Conservation (phyloP, 2,797 vertebrate genomes). For the Poecilia velifera region DNA sequence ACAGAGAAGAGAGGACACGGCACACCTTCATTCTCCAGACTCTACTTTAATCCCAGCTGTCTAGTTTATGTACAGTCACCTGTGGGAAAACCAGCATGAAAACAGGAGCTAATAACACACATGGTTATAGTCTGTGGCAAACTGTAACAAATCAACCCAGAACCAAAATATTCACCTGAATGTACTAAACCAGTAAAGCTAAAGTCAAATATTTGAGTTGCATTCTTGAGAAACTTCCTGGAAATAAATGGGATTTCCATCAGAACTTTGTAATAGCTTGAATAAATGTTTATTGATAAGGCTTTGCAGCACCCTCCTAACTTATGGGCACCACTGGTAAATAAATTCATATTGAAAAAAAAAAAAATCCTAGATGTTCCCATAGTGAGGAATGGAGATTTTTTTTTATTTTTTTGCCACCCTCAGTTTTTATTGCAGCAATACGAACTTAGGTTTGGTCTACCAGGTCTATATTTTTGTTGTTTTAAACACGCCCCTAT, state of each 20-base stretch:
- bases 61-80: slow-evolving; percentile 78
- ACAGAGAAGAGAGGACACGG: slow-evolving; percentile 45
- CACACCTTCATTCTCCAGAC: slow-evolving; percentile 48
- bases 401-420: neutral
- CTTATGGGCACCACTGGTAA: neutral
- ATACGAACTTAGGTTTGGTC: neutral
- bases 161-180: slow-evolving; percentile 30
- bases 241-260: neutral
- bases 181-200: neutral
- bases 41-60: slow-evolving; percentile 75
- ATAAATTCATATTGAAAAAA: neutral
- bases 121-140: slow-evolving; percentile 56
- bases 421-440: neutral
- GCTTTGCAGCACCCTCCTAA: neutral
- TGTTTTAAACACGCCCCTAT: neutral
- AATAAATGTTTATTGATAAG: slow-evolving; percentile 10
- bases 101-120: slow-evolving; percentile 72
- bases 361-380: neutral
- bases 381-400: neutral
- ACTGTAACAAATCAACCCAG: slow-evolving; percentile 61
- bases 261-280: neutral
- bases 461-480: neutral
- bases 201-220: neutral
- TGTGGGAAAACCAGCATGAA: slow-evolving; percentile 71
- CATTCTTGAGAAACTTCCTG: neutral